Evolutionary conservation across 2,888 invertebrate genomes (phyloP).

Genomic region (Choristoneura rosaceana): DNA sequence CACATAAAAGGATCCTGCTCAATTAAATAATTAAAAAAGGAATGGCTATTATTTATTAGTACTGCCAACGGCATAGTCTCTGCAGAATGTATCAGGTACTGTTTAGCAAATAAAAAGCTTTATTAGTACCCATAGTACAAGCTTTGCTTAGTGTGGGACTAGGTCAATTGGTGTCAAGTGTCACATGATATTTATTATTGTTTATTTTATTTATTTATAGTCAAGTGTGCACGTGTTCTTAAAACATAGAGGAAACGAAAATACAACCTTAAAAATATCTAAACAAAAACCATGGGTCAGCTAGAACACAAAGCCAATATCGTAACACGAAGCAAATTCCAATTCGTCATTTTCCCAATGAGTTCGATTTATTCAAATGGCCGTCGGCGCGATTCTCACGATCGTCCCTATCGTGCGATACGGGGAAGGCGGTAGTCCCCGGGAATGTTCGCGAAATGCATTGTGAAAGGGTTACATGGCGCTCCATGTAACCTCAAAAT

Average conservation of each 20-base stretch:
- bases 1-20: too few relatives aligned
- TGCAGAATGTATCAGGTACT: too few relatives aligned
- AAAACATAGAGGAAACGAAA: too few relatives aligned
- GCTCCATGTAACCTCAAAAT: too few relatives aligned
- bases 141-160: too few relatives aligned
- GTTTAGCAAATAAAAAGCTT: too few relatives aligned
- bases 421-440: slow-evolving; percentile 50
- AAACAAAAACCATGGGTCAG: neutral
- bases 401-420: slow-evolving; percentile 48
- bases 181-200: too few relatives aligned
- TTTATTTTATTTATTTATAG: neutral
- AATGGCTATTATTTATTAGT: too few relatives aligned
- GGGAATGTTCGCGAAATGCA: slow-evolving; percentile 50
- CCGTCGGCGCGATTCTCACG: slow-evolving; percentile 55
- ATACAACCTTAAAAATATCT: neutral
- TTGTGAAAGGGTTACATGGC: slow-evolving; percentile 19
- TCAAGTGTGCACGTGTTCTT: neutral
- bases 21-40: too few relatives aligned
- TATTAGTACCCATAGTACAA: too few relatives aligned
- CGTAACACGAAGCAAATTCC: neutral
- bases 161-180: too few relatives aligned
- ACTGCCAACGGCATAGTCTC: too few relatives aligned
- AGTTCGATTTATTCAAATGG: slow-evolving; percentile 63
- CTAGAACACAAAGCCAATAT: neutral
- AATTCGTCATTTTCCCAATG: slow-evolving; percentile 18